Percentiles rank a stretch among this genome's conserved stretches.
Evolutionary conservation across 2,888 invertebrate species (phyloP).

Genomic region (Leucoma salicis): DNA sequence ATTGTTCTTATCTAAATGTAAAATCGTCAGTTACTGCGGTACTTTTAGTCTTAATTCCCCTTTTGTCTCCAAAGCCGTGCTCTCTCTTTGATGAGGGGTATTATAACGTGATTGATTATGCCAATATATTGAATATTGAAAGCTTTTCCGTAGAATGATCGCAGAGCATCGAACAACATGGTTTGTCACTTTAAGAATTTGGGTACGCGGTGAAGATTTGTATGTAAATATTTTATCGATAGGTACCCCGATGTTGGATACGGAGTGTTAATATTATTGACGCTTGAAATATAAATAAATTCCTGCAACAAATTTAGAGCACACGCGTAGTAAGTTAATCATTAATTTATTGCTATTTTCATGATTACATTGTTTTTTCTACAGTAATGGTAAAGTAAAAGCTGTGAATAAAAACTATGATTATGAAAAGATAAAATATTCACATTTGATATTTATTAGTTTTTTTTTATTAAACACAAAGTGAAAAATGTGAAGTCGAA

Average conservation of each 20-base stretch:
- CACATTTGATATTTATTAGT: too few species aligned
- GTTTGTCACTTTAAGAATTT: slow-evolving; percentile 31
- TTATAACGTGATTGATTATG: slow-evolving; percentile 40
- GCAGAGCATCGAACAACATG: slow-evolving; percentile 20
- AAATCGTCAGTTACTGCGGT: slow-evolving; percentile 1
- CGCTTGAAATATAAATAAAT: neutral
- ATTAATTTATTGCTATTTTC: too few species aligned
- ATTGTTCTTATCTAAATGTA: neutral
- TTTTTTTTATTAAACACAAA: too few species aligned
- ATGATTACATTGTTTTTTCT: too few species aligned
- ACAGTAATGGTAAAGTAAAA: too few species aligned
- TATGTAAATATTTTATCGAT: slow-evolving; percentile 10
- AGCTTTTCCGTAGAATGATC: slow-evolving; percentile 23
- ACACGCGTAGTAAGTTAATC: too few species aligned
- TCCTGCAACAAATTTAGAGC: too few species aligned
- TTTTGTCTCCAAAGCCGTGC: slow-evolving; percentile 20
- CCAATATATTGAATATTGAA: slow-evolving; percentile 32
- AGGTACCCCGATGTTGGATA: neutral
- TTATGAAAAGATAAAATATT: too few species aligned
- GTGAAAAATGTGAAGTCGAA: too few species aligned
- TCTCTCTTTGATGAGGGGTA: slow-evolving; percentile 12
- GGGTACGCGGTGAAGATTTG: slow-evolving; percentile 7
- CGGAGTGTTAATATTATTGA: neutral
- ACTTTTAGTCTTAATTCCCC: slow-evolving; percentile 13
- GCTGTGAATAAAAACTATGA: too few species aligned